Evolutionary conservation across 1,140 invertebrate genomes (phyloP), one percentile per base, ranked within the genome.

Genomic region (Vollenhovia emeryi): DNA sequence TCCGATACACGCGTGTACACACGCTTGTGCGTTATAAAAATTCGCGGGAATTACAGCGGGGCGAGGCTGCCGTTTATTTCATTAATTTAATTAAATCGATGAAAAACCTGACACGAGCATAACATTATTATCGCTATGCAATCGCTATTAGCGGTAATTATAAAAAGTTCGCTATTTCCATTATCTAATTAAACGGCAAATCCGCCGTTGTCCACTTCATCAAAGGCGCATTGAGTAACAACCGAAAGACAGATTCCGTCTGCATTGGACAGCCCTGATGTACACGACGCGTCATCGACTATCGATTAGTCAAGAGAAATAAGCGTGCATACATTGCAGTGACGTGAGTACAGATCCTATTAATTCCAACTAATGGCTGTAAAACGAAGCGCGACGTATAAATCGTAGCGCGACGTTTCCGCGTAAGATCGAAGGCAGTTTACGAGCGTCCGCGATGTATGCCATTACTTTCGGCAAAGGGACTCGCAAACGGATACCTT

Each of bases 301-400:
- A 82, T 82, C 78, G 66, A 82, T 82, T 82, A 73, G 36, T 71
- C 66, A 36, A 11, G 50, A 59, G 78, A 45, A 73, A 82, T 71
- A 82, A 82, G 64, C 64, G 48, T 27, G 24, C 64, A 21, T 71
- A 48, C 24, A 30, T 71, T 79, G 75, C 59, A 24, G 18, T 18
- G 45, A 36, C 66, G 66, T 52, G 45, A 82, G 64, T n/a, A 43
- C 78, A 36, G 33, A 21, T 66, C 66, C 50, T 45, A 71, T 82
- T 82, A 82, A 71, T 69, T 71, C 50, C 66, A 57, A 73, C 66
- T 82, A 82, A 82, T 82, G 78, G 40, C 78, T 45, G 50, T 57
- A 82, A 82, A 82, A 82, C 66, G 50, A 82, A 73, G 66, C 48
- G 24, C 78, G n/a, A 33, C 24, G 64, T 50, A 82, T 82, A 82